Percentiles rank a stretch among this genome's conserved stretches.
Evolutionary conservation across 2,113 vertebrate species (phyloP).

Genomic region (Chaetorhynchus papuensis): DNA sequence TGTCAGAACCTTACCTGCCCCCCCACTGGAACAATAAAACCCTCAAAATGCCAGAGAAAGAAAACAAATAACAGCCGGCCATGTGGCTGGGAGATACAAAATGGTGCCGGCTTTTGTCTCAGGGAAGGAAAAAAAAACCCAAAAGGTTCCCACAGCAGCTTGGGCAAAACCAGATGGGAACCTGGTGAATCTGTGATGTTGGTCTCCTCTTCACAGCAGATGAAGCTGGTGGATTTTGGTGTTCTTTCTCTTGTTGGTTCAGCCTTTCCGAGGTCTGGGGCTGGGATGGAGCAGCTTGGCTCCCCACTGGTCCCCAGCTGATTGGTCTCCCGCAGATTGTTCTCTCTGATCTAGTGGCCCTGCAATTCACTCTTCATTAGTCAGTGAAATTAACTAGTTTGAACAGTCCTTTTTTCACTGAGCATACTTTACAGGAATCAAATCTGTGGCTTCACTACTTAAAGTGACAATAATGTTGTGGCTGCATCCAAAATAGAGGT

Average conservation of each 20-base stretch:
- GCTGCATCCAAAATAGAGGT: background rate
- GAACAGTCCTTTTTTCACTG: background rate
- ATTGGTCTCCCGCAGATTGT: background rate
- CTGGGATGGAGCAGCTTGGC: fast-evolving
- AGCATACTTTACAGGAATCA: background rate
- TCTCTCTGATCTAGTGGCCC: background rate
- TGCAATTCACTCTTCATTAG: background rate
- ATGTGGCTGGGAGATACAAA: background rate
- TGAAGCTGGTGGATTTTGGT: background rate
- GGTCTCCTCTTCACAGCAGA: background rate
- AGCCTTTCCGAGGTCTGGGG: background rate
- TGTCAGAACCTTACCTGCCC: background rate
- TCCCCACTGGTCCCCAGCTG: fast-evolving
- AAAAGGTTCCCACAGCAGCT: background rate
- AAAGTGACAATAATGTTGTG: background rate
- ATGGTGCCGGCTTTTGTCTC: background rate
- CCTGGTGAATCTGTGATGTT: background rate
- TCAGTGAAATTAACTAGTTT: background rate
- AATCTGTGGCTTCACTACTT: background rate
- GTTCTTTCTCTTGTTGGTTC: background rate
- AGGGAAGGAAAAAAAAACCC: background rate
- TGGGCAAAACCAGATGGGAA: background rate
- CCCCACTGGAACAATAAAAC: background rate
- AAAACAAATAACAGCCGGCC: background rate
- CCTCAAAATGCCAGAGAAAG: background rate